phyloP scores from a whole-genome alignment of 2,113 vertebrate species.

The Nothocercus nigrocapillus region DNA sequence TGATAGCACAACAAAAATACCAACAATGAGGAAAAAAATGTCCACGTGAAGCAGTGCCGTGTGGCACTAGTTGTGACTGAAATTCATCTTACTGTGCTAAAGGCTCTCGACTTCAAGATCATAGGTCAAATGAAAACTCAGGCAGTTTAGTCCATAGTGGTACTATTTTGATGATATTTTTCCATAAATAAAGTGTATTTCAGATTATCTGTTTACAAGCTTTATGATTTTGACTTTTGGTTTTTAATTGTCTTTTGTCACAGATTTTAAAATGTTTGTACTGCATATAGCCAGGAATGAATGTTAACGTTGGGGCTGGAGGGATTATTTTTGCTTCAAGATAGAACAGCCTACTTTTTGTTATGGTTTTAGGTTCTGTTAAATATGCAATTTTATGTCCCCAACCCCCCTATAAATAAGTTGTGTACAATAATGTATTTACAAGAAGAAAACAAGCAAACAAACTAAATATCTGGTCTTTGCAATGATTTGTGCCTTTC shows the following conservation, averaged over 20 bases:
- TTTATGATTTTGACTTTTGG: constrained; percentile 88
- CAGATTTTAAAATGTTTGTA: constrained; percentile 81
- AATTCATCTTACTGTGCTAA: constrained; percentile 81
- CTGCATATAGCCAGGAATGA: constrained; percentile 75
- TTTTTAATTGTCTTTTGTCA: constrained; percentile 82
- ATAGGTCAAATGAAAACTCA: constrained; percentile 83
- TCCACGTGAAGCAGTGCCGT: constrained; percentile 65
- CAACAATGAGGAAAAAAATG: constrained; percentile 71
- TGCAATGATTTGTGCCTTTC: constrained; percentile 86
- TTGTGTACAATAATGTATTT: constrained; percentile 78
- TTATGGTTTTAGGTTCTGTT: constrained; percentile 73
- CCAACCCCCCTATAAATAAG: constrained; percentile 33
- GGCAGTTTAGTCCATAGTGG: constrained; percentile 85
- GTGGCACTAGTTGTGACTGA: constrained; percentile 78
- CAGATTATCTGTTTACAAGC: constrained; percentile 86
- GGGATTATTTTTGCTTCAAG: constrained; percentile 72
- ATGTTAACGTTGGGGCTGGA: constrained; percentile 67
- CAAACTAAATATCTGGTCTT: constrained; percentile 77
- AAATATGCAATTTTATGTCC: constrained; percentile 82
- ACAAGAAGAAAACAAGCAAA: constrained; percentile 73
- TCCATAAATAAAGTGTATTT: constrained; percentile 88
- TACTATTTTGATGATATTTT: constrained; percentile 91
- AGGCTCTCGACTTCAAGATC: constrained; percentile 82
- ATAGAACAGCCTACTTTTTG: constrained; percentile 70
- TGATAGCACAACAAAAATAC: constrained; percentile 82